Evolutionary conservation across 2,113 vertebrate genomes (phyloP).

Genomic region (Tricholaema leucomelas): DNA sequence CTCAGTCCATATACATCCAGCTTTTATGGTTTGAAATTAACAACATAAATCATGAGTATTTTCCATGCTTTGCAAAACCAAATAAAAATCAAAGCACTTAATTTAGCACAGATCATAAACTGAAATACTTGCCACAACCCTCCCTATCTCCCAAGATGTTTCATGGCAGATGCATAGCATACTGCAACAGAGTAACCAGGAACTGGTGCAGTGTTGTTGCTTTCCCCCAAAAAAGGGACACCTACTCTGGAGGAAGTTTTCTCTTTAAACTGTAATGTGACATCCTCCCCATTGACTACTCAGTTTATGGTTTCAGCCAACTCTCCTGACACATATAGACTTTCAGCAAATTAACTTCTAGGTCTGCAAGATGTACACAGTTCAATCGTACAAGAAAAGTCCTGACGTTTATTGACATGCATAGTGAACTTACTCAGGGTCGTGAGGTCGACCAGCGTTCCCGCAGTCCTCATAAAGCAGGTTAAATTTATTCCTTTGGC

Average conservation of each 20-base stretch:
- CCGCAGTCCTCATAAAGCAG: rapidly evolving
- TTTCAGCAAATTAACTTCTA: background rate
- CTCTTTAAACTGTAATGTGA: background rate
- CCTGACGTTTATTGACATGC: background rate
- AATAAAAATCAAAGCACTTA: background rate
- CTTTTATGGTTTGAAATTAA: background rate
- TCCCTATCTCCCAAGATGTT: background rate
- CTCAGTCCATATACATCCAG: background rate
- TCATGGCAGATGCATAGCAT: background rate
- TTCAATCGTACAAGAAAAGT: background rate
- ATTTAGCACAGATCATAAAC: background rate
- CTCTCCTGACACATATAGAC: background rate
- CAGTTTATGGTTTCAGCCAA: background rate
- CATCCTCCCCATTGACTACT: too few relatives aligned
- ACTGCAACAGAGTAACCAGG: background rate
- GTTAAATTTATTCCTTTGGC: background rate
- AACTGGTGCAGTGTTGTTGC: background rate
- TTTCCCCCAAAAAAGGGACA: background rate
- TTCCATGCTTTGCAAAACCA: background rate
- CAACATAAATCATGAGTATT: background rate
- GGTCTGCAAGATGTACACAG: background rate
- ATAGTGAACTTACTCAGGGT: constrained; percentile 52
- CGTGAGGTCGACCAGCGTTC: constrained; percentile 13
- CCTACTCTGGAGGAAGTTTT: background rate
- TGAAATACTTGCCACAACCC: background rate